phyloP scores from a whole-genome alignment of 2,888 invertebrate genomes.

The Hedychridium roseum region DNA sequence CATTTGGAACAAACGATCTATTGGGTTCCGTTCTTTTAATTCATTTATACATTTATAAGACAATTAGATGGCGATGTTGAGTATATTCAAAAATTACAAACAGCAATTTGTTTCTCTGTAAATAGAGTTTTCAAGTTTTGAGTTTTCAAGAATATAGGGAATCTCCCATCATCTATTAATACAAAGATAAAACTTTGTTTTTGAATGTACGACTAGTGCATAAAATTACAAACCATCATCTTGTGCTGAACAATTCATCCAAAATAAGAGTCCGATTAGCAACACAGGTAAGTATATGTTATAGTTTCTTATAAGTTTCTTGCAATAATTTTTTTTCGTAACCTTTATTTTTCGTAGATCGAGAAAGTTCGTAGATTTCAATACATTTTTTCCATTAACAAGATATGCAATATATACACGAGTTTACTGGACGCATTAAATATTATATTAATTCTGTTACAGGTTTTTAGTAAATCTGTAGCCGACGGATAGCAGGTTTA shows the following conservation, averaged over 20 bases:
- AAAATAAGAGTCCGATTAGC: conserved; percentile 26
- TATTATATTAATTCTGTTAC: conserved; percentile 6
- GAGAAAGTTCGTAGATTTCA: neutral
- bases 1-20: neutral
- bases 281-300: conserved; percentile 16
- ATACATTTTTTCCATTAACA: neutral
- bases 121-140: conserved; percentile 9
- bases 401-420: neutral
- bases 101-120: conserved; percentile 7
- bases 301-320: neutral
- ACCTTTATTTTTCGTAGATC: neutral
- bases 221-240: conserved; percentile 16
- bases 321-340: conserved; percentile 2
- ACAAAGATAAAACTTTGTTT: conserved; percentile 12
- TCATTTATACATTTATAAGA: neutral
- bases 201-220: conserved; percentile 9
- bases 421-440: neutral
- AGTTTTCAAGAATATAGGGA: too few species aligned
- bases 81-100: neutral
- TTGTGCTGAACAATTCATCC: conserved; percentile 11
- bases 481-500: conserved; percentile 18
- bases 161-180: conserved; percentile 13
- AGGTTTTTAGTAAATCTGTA: conserved; percentile 29
- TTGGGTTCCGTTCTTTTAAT: neutral
- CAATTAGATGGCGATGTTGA: conserved; percentile 1